Evolutionary conservation across 2,113 vertebrate species (phyloP), one percentile per base, ranked within the genome.

Genomic region (Ranitomeya variabilis): DNA sequence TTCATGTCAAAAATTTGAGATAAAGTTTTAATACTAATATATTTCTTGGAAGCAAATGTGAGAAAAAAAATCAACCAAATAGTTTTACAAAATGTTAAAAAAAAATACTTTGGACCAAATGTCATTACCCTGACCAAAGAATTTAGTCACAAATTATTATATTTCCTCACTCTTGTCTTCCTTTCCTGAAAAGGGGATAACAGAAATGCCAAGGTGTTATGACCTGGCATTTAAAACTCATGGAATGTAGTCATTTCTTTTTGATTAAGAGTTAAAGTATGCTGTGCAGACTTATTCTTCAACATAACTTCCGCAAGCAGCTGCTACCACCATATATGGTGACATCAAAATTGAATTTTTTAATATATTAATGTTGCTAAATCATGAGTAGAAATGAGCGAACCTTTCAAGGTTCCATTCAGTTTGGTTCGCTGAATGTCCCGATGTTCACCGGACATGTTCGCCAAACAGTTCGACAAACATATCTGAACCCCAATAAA

Each of bases 191-290:
- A 31, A 31, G 31, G 71, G 15, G 45, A 74, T 74, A 18, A 45
- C 71, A 18, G 71, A 74, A 74, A 74, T 74, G 71, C 71, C 71
- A 74, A 37, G 6, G 71, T 74, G 31, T 74, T 74, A 45, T 74
- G 71, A 74, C 71, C 71, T 74, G 71, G 71, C 31, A 74, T 74
- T 74, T 31, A 74, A 74, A 74, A 37, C 7, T 74, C 15, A 0
- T 45, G 71, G 31, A 74, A 74, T 45, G 31, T 31, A 45, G 31
- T 37, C 37, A 74, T 74, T 74, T 74, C 26, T 45, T 18, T 74
- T 74, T 74, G 71, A 74, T 74, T 74, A 18, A 18, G 31, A 74
- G 71, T 18, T 74, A 74, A 74, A 74, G 31, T 19, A 74, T 74
- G 31, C 45, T 14, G 9, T 45, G 71, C 18, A 74, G 31, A 74